Conservation (phyloP, 2,797 vertebrate species). For the Betta splendens region DNA sequence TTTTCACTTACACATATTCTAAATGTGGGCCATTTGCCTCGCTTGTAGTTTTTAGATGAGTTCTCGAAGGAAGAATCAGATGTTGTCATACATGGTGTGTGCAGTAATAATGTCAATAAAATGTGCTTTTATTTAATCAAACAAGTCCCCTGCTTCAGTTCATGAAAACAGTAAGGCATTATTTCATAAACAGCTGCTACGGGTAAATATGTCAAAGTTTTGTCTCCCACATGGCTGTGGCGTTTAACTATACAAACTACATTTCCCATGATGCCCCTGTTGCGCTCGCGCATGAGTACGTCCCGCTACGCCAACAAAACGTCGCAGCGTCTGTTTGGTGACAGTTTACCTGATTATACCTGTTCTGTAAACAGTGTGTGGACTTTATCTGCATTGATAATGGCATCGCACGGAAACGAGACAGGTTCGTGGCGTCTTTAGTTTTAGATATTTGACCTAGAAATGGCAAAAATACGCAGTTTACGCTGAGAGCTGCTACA, state of each 20-base stretch:
- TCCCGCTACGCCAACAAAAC: not conserved
- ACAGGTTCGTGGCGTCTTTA: conserved; percentile 57
- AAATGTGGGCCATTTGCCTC: conserved; percentile 10
- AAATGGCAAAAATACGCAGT: not conserved
- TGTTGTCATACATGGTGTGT: conserved; percentile 11
- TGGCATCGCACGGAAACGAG: conserved; percentile 68
- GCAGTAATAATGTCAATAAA: conserved; percentile 71
- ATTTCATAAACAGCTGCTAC: not conserved
- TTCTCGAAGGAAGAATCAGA: conserved; percentile 28
- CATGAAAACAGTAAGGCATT: not conserved
- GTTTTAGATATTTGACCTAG: not conserved
- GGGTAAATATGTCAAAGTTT: too few relatives aligned
- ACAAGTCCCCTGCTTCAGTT: conserved; percentile 16
- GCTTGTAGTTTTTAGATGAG: conserved; percentile 14
- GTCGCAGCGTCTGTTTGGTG: not conserved
- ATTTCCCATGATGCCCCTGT: conserved; percentile 65
- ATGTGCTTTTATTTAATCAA: conserved; percentile 63
- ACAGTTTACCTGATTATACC: not conserved
- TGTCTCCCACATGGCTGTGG: rapidly evolving
- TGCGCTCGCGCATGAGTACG: not conserved
- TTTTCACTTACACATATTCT: conserved; percentile 20
- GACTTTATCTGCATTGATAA: conserved; percentile 25
- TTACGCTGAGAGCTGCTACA: too few relatives aligned
- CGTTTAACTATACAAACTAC: conserved; percentile 30
- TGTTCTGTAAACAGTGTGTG: not conserved